These are phyloP conservation scores for Eueremaeus valkanovi DNA, from an alignment of 2,888 invertebrate species.

Conservation along the genomic window DNA sequence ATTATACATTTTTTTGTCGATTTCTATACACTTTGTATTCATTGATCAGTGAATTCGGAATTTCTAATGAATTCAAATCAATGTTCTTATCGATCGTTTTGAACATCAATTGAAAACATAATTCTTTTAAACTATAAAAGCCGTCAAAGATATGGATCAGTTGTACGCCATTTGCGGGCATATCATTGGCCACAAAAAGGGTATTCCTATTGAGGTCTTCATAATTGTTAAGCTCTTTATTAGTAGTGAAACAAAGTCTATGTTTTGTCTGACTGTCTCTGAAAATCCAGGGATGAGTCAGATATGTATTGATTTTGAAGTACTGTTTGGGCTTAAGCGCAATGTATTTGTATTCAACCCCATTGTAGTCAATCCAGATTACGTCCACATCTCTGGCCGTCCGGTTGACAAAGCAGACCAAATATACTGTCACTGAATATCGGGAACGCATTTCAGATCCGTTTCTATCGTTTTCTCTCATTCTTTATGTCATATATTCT, in stretches of 20 bases:
- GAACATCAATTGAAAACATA: conserved; percentile 26
- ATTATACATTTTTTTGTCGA: no score
- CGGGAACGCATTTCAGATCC: neutral
- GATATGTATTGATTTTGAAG: conserved; percentile 25
- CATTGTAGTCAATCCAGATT: conserved; percentile 33
- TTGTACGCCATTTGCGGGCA: neutral
- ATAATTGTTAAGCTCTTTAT: no score
- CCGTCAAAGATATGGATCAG: conserved; percentile 11
- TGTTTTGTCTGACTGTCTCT: conserved; percentile 25
- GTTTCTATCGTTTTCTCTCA: neutral
- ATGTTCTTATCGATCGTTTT: neutral
- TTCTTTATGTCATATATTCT: no score
- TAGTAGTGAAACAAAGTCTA: neutral
- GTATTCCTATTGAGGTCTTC: neutral
- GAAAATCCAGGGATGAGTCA: conserved; percentile 41
- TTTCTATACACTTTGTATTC: no score
- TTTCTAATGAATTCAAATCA: conserved; percentile 12
- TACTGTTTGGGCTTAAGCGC: neutral
- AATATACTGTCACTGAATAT: neutral
- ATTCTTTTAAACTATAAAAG: conserved; percentile 30
- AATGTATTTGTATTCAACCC: conserved; percentile 23
- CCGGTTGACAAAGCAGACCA: neutral
- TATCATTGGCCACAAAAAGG: neutral
- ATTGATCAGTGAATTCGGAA: conserved; percentile 18
- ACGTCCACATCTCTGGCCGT: conserved; percentile 1